Evolutionary conservation across 2,113 vertebrate species (phyloP).

Genomic region (Hippocampus comes): DNA sequence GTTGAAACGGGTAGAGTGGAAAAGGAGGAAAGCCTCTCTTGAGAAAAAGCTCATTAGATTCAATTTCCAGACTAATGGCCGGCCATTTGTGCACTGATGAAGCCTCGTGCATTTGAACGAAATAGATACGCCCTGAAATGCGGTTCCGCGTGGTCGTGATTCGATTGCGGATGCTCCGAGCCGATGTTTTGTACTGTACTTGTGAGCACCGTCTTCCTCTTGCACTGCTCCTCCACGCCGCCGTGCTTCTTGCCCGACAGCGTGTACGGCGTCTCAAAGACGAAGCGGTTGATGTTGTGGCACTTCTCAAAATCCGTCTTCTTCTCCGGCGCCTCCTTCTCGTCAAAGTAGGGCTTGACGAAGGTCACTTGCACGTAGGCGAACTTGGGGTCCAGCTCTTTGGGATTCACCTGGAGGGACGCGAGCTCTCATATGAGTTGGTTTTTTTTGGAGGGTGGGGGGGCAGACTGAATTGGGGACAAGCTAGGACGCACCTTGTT

Average conservation of each 20-base stretch:
- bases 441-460: too few relatives aligned
- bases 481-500: conserved; percentile 77
- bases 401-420: conserved; percentile 81
- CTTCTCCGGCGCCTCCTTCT: conserved; percentile 87
- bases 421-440: neutral
- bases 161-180: too few relatives aligned
- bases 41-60: neutral
- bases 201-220: conserved; percentile 84
- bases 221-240: conserved; percentile 93
- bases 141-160: neutral
- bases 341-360: conserved; percentile 92
- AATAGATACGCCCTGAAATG: neutral
- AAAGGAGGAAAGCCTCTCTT: neutral
- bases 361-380: conserved; percentile 95
- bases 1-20: too few relatives aligned
- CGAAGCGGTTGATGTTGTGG: conserved; percentile 90
- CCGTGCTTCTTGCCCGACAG: conserved; percentile 95
- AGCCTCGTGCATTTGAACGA: neutral
- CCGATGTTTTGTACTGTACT: conserved; percentile 66
- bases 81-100: neutral
- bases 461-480: too few relatives aligned
- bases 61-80: neutral
- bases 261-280: conserved; percentile 95
- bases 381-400: conserved; percentile 89
- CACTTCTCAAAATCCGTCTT: conserved; percentile 91